A percentile compares a stretch with the other conserved stretches of the same genome.
These are phyloP conservation scores for Bombyx huttoni DNA, from an alignment of 2,888 invertebrate genomes.

Conservation along the genomic window DNA sequence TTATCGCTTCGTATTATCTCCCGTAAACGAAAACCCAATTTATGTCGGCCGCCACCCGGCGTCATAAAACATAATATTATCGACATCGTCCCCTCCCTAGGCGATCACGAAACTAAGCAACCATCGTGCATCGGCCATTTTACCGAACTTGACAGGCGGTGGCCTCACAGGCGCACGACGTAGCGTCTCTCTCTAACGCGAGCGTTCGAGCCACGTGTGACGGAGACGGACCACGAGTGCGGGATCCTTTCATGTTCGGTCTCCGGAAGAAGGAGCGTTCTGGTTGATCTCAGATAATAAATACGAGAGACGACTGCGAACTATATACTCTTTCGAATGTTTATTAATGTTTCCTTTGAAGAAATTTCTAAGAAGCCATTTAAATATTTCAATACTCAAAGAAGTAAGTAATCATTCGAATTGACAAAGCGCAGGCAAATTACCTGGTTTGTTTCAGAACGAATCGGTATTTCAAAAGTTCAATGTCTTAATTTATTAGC, in stretches of 20 bases:
- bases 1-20: slow-evolving; percentile 56
- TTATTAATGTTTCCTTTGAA: background rate
- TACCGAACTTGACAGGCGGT: slow-evolving; percentile 54
- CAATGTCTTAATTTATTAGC: background rate
- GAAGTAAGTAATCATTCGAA: background rate
- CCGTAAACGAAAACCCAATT: slow-evolving; percentile 65
- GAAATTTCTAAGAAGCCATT: background rate
- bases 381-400: background rate
- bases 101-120: slow-evolving; percentile 68
- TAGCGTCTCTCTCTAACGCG: slow-evolving; percentile 9
- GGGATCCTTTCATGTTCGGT: slow-evolving; percentile 50
- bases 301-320: slow-evolving; percentile 9
- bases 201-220: slow-evolving; percentile 15
- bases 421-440: background rate
- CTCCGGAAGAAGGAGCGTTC: slow-evolving; percentile 41
- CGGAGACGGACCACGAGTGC: slow-evolving; percentile 26
- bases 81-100: slow-evolving; percentile 65
- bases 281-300: slow-evolving; percentile 43
- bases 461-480: background rate
- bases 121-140: slow-evolving; percentile 53
- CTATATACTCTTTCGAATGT: background rate
- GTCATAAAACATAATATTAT: slow-evolving; percentile 69
- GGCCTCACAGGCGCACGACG: slow-evolving; percentile 19
- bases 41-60: slow-evolving; percentile 50
- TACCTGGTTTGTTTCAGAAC: background rate